A percentile compares a stretch with the other conserved stretches of the same genome.
phyloP scores from a whole-genome alignment of 2,888 invertebrate species.

The Carcina quercana region DNA sequence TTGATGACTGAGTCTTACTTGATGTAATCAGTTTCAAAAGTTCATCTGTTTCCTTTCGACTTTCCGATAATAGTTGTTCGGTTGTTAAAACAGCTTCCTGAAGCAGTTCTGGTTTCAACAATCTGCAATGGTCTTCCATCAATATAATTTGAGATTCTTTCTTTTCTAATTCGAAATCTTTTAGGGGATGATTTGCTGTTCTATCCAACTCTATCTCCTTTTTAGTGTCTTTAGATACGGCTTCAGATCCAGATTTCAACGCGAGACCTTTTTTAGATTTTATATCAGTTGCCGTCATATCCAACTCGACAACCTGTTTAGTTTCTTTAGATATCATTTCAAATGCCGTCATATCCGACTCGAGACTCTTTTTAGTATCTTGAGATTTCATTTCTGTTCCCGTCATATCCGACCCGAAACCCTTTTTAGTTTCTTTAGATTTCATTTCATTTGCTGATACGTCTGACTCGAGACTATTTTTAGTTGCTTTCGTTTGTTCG shows the following conservation, averaged over 20 bases:
- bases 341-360: too few relatives aligned
- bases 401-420: constrained; percentile 2
- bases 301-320: too few relatives aligned
- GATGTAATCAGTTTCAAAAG: constrained; percentile 12
- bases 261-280: not conserved
- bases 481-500: not conserved
- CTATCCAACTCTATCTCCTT: constrained; percentile 9
- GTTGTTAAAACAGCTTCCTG: constrained; percentile 17
- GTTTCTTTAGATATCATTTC: too few relatives aligned
- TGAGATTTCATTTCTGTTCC: too few relatives aligned
- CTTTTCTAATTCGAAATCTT: constrained; percentile 10
- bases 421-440: too few relatives aligned
- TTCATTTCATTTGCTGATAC: too few relatives aligned
- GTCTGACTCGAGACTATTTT: constrained; percentile 16
- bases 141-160: constrained; percentile 20
- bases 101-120: constrained; percentile 30
- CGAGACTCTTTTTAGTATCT: too few relatives aligned
- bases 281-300: too few relatives aligned
- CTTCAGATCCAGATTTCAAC: not conserved
- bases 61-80: constrained; percentile 11
- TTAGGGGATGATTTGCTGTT: too few relatives aligned
- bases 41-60: constrained; percentile 18
- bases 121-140: constrained; percentile 31
- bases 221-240: too few relatives aligned
- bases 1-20: constrained; percentile 3